Percentiles rank a stretch among this genome's conserved stretches.
These are phyloP conservation scores for Cotesia congregata DNA, from an alignment of 2,888 invertebrate genomes.

Conservation along the genomic window DNA sequence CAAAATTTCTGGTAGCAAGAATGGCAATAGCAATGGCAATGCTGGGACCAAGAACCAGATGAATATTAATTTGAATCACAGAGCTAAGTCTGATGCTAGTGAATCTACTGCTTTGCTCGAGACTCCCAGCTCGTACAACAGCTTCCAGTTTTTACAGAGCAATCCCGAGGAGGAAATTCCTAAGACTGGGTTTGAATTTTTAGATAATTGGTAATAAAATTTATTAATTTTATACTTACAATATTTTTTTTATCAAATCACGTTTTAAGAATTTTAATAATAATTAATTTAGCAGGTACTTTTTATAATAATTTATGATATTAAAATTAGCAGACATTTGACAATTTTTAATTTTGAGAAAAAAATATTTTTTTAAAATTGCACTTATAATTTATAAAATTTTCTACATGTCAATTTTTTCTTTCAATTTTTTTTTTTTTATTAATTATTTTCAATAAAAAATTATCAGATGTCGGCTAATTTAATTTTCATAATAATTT, in stretches of 20 bases:
- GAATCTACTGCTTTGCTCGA: conserved; percentile 64
- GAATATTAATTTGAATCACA: conserved; percentile 50
- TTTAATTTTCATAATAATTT: neutral
- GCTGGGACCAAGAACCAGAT: conserved; percentile 56
- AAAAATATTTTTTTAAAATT: too few relatives aligned
- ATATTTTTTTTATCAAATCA: neutral
- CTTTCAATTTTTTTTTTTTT: too few relatives aligned
- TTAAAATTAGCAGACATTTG: too few relatives aligned
- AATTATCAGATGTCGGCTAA: neutral
- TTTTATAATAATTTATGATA: too few relatives aligned
- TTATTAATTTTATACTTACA: neutral
- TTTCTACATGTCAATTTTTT: too few relatives aligned
- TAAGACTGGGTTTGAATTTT: conserved; percentile 74
- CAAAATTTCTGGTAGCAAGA: neutral
- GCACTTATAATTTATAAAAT: too few relatives aligned
- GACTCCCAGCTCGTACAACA: conserved; percentile 66
- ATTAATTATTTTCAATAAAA: too few relatives aligned
- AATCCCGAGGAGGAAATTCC: conserved; percentile 70
- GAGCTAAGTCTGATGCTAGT: conserved; percentile 60
- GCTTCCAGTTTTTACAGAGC: conserved; percentile 63
- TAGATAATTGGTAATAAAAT: conserved; percentile 73
- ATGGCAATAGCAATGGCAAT: conserved; percentile 42
- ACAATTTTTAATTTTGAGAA: too few relatives aligned
- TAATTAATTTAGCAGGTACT: too few relatives aligned
- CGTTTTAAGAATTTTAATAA: neutral